phyloP scores from a whole-genome alignment of 2,113 vertebrate species.

The Amazona guildingii region DNA sequence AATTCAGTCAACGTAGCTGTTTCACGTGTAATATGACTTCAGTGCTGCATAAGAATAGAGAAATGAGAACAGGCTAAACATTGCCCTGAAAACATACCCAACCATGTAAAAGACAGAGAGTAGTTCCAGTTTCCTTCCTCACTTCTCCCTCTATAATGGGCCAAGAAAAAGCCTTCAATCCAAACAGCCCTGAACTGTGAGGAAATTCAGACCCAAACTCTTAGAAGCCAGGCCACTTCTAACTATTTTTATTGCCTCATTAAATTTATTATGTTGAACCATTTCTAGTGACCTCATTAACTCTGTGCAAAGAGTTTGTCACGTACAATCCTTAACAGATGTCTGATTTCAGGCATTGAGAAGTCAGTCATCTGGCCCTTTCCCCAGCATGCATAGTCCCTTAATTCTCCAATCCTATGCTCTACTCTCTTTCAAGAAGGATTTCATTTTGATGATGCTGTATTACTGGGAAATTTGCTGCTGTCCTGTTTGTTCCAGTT shows the following conservation, averaged over 20 bases:
- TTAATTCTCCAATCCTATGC: not conserved
- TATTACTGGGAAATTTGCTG: not conserved
- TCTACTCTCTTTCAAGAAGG: not conserved
- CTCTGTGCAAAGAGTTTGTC: constrained; percentile 44
- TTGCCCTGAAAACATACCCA: not conserved
- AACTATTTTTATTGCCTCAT: constrained; percentile 59
- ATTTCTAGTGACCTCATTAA: constrained; percentile 50
- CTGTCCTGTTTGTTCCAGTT: not conserved
- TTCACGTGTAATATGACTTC: not conserved
- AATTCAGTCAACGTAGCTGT: not conserved
- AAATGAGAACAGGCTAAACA: not conserved
- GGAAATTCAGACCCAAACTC: constrained; percentile 16
- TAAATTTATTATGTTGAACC: constrained; percentile 50
- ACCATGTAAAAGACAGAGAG: not conserved
- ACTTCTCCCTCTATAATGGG: not conserved
- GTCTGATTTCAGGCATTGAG: constrained; percentile 33
- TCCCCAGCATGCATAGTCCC: not conserved
- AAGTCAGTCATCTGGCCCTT: constrained; percentile 16
- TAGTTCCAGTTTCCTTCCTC: not conserved
- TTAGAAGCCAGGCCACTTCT: constrained; percentile 6
- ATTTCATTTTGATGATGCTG: not conserved
- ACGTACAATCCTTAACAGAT: constrained; percentile 53
- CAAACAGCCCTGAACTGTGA: constrained; percentile 4
- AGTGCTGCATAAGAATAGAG: not conserved
- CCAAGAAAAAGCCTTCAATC: not conserved